Percentiles rank a stretch among this genome's conserved stretches.
These are phyloP conservation scores for Imbricaverruca yamaguchii DNA, from an alignment of 2,888 invertebrate genomes.

Conservation along the genomic window DNA sequence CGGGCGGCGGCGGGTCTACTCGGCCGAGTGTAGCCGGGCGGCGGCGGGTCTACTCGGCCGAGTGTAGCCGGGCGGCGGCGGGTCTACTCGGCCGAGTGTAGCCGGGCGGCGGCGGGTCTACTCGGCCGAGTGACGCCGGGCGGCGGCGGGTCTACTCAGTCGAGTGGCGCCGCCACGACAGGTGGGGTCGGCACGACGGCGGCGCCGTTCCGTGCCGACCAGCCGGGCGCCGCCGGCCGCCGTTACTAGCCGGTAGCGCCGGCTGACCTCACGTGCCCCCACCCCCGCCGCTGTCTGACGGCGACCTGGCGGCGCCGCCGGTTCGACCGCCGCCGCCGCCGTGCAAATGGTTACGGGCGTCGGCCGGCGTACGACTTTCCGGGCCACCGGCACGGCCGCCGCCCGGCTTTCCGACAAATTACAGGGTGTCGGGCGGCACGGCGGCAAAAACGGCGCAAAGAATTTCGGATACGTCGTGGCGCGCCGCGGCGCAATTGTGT, in stretches of 20 bases:
- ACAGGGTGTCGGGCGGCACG: background rate
- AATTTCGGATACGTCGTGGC: background rate
- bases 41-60: too few relatives aligned
- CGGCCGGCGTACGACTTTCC: background rate
- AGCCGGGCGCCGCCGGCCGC: background rate
- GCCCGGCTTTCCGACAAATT: background rate
- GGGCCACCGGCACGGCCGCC: background rate
- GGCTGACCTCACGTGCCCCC: background rate
- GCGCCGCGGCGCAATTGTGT: background rate
- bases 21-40: too few relatives aligned
- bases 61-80: too few relatives aligned
- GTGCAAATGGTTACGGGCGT: background rate
- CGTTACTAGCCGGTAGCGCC: background rate
- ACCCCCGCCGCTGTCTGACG: background rate
- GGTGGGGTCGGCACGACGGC: too few relatives aligned
- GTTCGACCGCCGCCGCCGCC: background rate
- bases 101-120: too few relatives aligned
- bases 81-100: too few relatives aligned
- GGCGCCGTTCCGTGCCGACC: too few relatives aligned
- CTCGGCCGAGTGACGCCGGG: too few relatives aligned
- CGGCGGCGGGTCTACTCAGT: too few relatives aligned
- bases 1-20: too few relatives aligned
- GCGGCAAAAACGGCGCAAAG: background rate
- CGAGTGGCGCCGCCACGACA: too few relatives aligned
- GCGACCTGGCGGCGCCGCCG: background rate